These are phyloP conservation scores for Archocentrus centrarchus DNA, from an alignment of 2,113 vertebrate genomes.

Conservation along the genomic window DNA sequence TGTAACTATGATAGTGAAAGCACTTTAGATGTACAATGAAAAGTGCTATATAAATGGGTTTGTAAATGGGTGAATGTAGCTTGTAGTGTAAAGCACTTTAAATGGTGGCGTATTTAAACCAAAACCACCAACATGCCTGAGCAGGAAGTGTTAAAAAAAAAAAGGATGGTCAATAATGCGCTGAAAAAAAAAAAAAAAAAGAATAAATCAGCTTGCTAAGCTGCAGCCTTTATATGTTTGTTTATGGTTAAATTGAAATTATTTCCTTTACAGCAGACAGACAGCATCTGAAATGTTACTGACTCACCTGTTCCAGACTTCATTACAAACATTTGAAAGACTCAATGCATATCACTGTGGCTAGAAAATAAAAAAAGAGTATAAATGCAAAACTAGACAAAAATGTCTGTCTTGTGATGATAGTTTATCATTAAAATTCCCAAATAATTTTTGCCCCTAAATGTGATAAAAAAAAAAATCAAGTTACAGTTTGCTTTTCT, in stretches of 20 bases:
- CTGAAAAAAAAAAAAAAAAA: not conserved
- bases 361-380: not conserved
- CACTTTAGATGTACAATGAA: too few relatives aligned
- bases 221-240: not conserved
- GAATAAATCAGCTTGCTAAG: not conserved
- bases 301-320: not conserved
- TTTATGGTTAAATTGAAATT: not conserved
- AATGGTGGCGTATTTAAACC: not conserved
- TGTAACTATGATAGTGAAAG: too few relatives aligned
- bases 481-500: not conserved
- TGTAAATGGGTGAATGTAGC: too few relatives aligned
- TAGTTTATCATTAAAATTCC: not conserved
- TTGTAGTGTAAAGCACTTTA: too few relatives aligned
- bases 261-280: not conserved
- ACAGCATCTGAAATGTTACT: not conserved
- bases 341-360: not conserved
- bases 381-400: not conserved
- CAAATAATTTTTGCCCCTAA: not conserved
- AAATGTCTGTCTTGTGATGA: not conserved
- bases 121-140: not conserved
- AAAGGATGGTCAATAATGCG: too few relatives aligned
- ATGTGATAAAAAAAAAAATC: not conserved
- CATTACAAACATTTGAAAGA: conserved; percentile 1
- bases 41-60: too few relatives aligned
- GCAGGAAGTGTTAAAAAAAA: too few relatives aligned